Evolutionary conservation across 2,797 vertebrate genomes (phyloP), one percentile per base, ranked within the genome.

Genomic region (Chlorospingus flavigularis): DNA sequence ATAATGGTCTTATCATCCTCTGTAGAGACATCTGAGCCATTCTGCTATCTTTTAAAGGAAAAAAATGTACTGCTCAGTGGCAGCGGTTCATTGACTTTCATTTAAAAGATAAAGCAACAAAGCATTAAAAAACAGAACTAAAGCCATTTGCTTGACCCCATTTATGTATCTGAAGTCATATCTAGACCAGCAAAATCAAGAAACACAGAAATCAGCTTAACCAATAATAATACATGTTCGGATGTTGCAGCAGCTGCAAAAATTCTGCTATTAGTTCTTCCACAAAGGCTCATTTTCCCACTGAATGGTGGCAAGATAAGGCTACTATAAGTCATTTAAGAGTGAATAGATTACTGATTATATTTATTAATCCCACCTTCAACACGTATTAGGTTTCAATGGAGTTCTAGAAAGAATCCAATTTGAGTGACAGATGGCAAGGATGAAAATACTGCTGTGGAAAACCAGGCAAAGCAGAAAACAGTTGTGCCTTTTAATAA

Each of bases 301-400:
- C 11, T 58, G 62, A 85, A 77, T 74, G 31, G 58, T 65, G 39
- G n/a, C 54, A 92, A 77, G 53, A 68, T 43, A 86, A 74, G 42
- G 76, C 35, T 80, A 88, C 70, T 33, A 65, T 61, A 68, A 88
- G 53, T 77, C 10, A 74, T 74, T 94, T 66, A 71, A 71, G 76
- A 93, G 43, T 65, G 54, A 90, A 78, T 31, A 88, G n/a, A 47
- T 88, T 74, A 68, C 53, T 83, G 65, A 67, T 88, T 86, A 33
- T 87, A 58, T 91, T 95, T 92, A 91, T 87, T 77, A 91, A 90
- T 74, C 54, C 35, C 72, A 35, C 30, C 28, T 88, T n/a, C 50
- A 74, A 57, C 7, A 31, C 7, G 7, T 75, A 43, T 72, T 77
- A 83, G 9, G 19, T 75, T 96, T 93, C 75, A 83, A 0, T 63